A percentile compares a stretch with the other conserved stretches of the same genome.
These are phyloP conservation scores for Stenodera caucasica DNA, from an alignment of 2,888 invertebrate genomes.

Conservation along the genomic window DNA sequence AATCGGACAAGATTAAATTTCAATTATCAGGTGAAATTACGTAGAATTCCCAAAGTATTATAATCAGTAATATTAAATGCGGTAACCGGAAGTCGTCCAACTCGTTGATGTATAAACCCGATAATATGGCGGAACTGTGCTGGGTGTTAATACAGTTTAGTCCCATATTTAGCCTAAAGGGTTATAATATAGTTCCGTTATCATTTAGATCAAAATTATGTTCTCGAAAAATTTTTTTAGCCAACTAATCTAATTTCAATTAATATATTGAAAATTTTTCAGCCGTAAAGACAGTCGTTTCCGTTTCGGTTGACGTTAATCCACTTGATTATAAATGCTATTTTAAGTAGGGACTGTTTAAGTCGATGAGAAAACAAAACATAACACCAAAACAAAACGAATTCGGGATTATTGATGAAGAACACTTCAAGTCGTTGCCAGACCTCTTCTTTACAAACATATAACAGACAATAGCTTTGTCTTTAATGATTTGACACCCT, in stretches of 20 bases:
- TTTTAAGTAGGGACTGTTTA: constrained; percentile 3
- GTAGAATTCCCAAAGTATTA: neutral
- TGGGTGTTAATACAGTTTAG: neutral
- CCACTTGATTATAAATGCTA: constrained; percentile 5
- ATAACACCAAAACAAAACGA: constrained; percentile 42
- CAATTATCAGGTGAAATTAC: too few relatives aligned
- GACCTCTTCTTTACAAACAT: constrained; percentile 44
- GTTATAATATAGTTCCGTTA: neutral
- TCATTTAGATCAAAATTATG: neutral
- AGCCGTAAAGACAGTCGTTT: neutral
- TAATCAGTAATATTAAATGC: constrained; percentile 3
- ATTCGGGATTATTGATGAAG: constrained; percentile 48
- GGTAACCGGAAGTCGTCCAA: neutral
- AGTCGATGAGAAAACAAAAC: constrained; percentile 17
- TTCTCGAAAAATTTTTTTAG: too few relatives aligned
- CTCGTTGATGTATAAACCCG: neutral
- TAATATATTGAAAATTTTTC: too few relatives aligned
- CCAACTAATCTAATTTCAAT: too few relatives aligned
- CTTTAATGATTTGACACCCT: constrained; percentile 43
- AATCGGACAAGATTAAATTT: too few relatives aligned
- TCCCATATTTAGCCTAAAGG: neutral
- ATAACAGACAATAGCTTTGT: constrained; percentile 42
- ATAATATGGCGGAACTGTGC: neutral
- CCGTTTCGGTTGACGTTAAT: neutral
- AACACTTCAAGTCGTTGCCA: constrained; percentile 46